A percentile compares a stretch with the other conserved stretches of the same genome.
phyloP scores from a whole-genome alignment of 1,140 invertebrate genomes.

The Helicoverpa zea region DNA sequence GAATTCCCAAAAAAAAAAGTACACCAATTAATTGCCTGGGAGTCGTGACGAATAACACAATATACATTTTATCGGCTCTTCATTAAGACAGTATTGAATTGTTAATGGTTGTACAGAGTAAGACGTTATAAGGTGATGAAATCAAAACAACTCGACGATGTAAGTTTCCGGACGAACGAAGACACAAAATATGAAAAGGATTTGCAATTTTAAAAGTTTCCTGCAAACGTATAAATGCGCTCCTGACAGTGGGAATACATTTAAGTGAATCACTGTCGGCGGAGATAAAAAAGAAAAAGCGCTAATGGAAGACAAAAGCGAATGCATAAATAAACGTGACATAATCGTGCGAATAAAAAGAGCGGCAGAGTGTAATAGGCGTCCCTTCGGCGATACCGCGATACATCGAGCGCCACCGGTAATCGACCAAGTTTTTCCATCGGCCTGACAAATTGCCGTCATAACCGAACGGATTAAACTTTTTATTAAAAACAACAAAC shows the following conservation, averaged over 20 bases:
- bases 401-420: slow-evolving; percentile 72
- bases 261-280: slow-evolving; percentile 70
- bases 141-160: slow-evolving; percentile 74
- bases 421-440: slow-evolving; percentile 85
- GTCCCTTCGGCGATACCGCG: slow-evolving; percentile 60
- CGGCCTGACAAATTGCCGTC: slow-evolving; percentile 84
- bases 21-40: slow-evolving; percentile 76
- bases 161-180: slow-evolving; percentile 68
- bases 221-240: slow-evolving; percentile 56
- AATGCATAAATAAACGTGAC: slow-evolving; percentile 82
- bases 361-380: slow-evolving; percentile 70
- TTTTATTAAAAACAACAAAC: slow-evolving; percentile 87
- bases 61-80: slow-evolving; percentile 84
- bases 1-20: slow-evolving; percentile 70
- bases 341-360: slow-evolving; percentile 77
- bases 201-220: slow-evolving; percentile 65
- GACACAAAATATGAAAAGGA: slow-evolving; percentile 69
- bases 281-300: slow-evolving; percentile 70
- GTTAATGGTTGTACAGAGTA: slow-evolving; percentile 78
- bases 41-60: slow-evolving; percentile 76
- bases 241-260: slow-evolving; percentile 64
- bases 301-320: slow-evolving; percentile 82
- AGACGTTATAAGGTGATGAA: slow-evolving; percentile 79
- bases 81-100: slow-evolving; percentile 83
- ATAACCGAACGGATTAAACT: slow-evolving; percentile 86